Conservation (phyloP, 1,140 invertebrate genomes). For the Rhopalosiphum maidis region DNA sequence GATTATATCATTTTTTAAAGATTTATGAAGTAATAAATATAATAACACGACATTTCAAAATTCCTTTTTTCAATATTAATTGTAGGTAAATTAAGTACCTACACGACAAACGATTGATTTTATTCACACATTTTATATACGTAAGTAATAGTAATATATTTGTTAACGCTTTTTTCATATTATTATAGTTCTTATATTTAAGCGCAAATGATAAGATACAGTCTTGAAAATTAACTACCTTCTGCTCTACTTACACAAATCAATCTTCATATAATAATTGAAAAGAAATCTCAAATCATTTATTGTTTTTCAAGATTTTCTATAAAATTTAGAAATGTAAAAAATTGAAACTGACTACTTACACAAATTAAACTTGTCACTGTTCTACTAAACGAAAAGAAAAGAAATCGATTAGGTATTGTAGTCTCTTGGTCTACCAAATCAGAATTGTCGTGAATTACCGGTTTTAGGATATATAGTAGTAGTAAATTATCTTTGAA, state of each 20-base stretch:
- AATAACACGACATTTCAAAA: too few species aligned
- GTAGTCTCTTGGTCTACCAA: background rate
- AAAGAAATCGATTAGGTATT: background rate
- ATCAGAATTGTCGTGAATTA: background rate
- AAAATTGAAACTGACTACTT: background rate
- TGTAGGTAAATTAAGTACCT: too few species aligned
- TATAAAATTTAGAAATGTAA: background rate
- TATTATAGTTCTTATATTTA: background rate
- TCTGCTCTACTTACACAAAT: background rate
- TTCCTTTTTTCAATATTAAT: too few species aligned
- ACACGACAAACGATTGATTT: too few species aligned
- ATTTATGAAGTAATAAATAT: too few species aligned
- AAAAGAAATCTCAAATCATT: background rate
- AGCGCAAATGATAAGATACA: background rate
- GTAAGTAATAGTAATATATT: too few species aligned
- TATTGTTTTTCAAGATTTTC: background rate
- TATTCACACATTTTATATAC: too few species aligned
- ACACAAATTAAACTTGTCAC: conserved; percentile 16
- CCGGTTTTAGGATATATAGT: conserved; percentile 14
- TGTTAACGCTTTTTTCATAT: too few species aligned
- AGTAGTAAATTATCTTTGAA: background rate
- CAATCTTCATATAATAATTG: background rate
- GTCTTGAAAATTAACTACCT: background rate
- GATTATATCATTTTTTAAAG: too few species aligned
- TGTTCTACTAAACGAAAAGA: background rate